Evolutionary conservation across 2,113 vertebrate species (phyloP).

Genomic region (Anolis sagrei): DNA sequence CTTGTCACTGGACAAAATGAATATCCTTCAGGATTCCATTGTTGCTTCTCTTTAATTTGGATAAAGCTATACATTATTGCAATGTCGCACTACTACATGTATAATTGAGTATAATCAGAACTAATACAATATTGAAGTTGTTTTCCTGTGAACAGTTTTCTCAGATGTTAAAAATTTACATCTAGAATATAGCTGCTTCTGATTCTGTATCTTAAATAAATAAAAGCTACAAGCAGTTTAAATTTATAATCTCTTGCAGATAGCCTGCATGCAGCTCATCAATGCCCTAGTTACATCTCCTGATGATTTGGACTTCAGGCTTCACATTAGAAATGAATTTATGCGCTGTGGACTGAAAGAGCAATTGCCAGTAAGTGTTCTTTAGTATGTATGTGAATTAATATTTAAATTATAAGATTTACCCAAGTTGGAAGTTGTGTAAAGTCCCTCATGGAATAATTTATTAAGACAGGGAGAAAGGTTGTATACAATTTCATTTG

Average conservation of each 20-base stretch:
- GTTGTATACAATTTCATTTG: slow-evolving; percentile 54
- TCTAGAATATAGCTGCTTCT: background rate
- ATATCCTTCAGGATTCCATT: background rate
- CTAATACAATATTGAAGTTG: background rate
- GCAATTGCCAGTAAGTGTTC: slow-evolving; percentile 91
- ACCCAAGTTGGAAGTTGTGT: slow-evolving; percentile 58
- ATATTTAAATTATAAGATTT: slow-evolving; percentile 79
- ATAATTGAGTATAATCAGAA: background rate
- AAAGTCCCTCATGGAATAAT: slow-evolving; percentile 59
- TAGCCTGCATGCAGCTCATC: slow-evolving; percentile 99
- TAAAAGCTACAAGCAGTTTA: slow-evolving; percentile 35
- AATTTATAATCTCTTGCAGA: slow-evolving; percentile 79
- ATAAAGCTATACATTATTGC: background rate
- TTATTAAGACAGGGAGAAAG: slow-evolving; percentile 50
- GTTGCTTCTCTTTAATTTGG: too few species aligned
- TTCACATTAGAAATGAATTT: slow-evolving; percentile 99
- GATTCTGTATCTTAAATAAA: slow-evolving; percentile 3
- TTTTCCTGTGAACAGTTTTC: background rate
- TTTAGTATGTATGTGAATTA: slow-evolving; percentile 71
- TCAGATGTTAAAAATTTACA: background rate
- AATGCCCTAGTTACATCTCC: slow-evolving; percentile 98
- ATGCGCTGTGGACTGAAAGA: slow-evolving; percentile 96
- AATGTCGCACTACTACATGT: background rate
- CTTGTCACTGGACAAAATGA: background rate
- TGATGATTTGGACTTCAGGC: slow-evolving; percentile 97